Percentiles rank a stretch among this genome's conserved stretches.
phyloP scores from a whole-genome alignment of 2,888 invertebrate genomes.

The Cantharis rustica region DNA sequence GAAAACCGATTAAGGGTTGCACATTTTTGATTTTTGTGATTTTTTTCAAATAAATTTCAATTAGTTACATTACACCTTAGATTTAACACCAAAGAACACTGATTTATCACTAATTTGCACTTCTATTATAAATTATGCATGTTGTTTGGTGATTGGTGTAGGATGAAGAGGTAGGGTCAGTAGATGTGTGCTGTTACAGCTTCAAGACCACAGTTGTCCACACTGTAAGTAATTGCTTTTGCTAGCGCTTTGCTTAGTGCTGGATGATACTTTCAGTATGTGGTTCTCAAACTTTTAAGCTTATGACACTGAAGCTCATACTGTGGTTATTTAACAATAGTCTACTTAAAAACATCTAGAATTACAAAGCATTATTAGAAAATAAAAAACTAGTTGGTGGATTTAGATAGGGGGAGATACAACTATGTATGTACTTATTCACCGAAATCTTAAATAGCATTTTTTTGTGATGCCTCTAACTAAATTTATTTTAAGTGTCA shows the following conservation, averaged over 20 bases:
- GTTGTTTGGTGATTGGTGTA: constrained; percentile 33
- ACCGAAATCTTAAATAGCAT: too few relatives aligned
- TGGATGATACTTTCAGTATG: not conserved
- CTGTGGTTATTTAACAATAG: not conserved
- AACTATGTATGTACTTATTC: too few relatives aligned
- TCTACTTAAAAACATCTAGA: not conserved
- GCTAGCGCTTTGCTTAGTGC: constrained; percentile 15
- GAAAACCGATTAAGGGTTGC: not conserved
- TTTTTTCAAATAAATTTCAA: not conserved
- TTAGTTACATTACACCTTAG: not conserved
- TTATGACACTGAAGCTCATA: not conserved
- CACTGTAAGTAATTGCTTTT: constrained; percentile 37
- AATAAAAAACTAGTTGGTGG: too few relatives aligned
- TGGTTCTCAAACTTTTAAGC: not conserved
- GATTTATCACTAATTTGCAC: constrained; percentile 18
- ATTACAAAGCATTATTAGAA: too few relatives aligned
- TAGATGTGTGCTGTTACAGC: constrained; percentile 35
- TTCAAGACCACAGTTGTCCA: constrained; percentile 36
- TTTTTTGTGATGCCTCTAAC: too few relatives aligned
- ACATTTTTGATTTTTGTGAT: not conserved
- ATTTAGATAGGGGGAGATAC: too few relatives aligned
- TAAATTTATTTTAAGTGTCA: too few relatives aligned
- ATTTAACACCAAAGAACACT: not conserved
- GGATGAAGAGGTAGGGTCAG: constrained; percentile 31
- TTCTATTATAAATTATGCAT: constrained; percentile 21